Conservation (phyloP, 2,888 invertebrate species). For the Leptopilina myrica region DNA sequence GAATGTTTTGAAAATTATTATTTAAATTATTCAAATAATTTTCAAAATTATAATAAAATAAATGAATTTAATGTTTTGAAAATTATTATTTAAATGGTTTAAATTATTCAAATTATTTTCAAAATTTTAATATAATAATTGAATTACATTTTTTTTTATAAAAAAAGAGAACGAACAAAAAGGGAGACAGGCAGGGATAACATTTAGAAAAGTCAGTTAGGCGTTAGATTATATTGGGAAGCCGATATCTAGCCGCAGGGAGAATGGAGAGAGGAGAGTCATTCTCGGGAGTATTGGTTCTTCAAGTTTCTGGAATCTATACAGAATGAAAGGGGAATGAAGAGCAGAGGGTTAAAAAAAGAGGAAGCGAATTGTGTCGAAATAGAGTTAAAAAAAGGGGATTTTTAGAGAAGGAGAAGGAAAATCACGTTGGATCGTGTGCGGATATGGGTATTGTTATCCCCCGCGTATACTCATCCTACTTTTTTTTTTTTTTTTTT, state of each 20-base stretch:
- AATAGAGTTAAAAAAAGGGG: conserved; percentile 59
- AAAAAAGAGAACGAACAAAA: too few relatives aligned
- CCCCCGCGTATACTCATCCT: conserved; percentile 50
- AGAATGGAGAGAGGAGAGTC: conserved; percentile 59
- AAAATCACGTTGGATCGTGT: conserved; percentile 50
- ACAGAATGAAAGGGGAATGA: too few relatives aligned
- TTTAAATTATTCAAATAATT: too few relatives aligned
- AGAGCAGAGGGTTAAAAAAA: conserved; percentile 33
- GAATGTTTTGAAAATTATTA: too few relatives aligned
- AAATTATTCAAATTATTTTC: too few relatives aligned
- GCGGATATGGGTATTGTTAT: conserved; percentile 73
- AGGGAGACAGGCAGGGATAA: not conserved
- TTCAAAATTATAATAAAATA: too few relatives aligned
- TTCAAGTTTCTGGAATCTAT: conserved; percentile 54
- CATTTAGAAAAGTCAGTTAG: conserved; percentile 68
- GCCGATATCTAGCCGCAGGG: conserved; percentile 76
- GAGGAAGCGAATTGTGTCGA: conserved; percentile 69
- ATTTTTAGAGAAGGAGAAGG: conserved; percentile 45
- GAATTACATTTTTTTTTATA: too few relatives aligned
- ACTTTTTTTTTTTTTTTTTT: conserved; percentile 38
- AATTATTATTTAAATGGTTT: too few relatives aligned
- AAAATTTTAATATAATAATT: too few relatives aligned
- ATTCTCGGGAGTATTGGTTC: conserved; percentile 67
- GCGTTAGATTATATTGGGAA: conserved; percentile 75
- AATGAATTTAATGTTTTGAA: too few relatives aligned